A percentile compares a stretch with the other conserved stretches of the same genome.
Evolutionary conservation across 2,797 vertebrate species (phyloP).

Genomic region (Pangasius larnaudii): DNA sequence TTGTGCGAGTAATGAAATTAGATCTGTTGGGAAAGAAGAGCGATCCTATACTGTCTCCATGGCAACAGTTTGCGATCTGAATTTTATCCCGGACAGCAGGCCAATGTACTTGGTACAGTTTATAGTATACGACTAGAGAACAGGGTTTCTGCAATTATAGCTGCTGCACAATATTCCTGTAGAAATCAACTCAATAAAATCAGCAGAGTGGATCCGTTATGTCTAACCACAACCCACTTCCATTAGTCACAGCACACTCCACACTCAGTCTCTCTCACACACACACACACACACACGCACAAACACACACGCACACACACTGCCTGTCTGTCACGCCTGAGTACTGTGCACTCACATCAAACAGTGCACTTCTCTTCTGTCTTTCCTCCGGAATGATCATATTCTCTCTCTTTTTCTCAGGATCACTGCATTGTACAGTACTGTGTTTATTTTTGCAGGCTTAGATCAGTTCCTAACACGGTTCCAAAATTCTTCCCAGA

Average conservation of each 20-base stretch:
- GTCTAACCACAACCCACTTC: neutral
- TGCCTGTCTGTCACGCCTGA: neutral
- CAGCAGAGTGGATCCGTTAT: neutral
- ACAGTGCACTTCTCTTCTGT: neutral
- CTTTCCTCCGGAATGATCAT: neutral
- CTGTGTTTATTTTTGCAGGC: neutral
- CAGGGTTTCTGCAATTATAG: neutral
- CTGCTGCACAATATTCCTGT: neutral
- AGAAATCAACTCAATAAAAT: constrained; percentile 4
- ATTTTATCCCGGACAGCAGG: neutral
- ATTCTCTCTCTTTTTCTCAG: neutral
- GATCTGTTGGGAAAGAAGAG: constrained; percentile 6
- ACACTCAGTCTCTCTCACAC: neutral
- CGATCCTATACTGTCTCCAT: constrained; percentile 17
- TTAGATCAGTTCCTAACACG: neutral
- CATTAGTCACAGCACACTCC: constrained; percentile 2
- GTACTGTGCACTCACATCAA: no score
- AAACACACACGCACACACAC: neutral
- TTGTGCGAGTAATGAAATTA: constrained; percentile 30
- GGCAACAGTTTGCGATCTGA: neutral
- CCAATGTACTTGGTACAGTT: neutral
- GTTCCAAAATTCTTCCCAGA: neutral
- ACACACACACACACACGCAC: neutral
- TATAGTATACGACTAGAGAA: neutral
- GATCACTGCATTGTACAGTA: neutral